phyloP scores from a whole-genome alignment of 2,797 vertebrate genomes.

The Thalassophryne amazonica region DNA sequence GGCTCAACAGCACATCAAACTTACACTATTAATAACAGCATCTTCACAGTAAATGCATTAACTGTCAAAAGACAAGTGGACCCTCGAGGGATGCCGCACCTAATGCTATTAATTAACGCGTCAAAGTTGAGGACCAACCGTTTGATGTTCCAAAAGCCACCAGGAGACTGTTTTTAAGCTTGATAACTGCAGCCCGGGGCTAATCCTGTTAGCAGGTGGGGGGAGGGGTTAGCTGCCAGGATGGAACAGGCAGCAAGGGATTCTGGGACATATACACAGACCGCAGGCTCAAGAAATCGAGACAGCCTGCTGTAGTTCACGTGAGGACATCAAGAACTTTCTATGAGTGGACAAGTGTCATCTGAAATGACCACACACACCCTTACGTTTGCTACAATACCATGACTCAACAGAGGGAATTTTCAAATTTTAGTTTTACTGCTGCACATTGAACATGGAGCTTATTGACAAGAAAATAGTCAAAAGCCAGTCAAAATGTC shows the following conservation, averaged over 20 bases:
- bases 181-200: conserved; percentile 51
- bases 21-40: conserved; percentile 14
- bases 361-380: conserved; percentile 10
- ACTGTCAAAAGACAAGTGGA: not conserved
- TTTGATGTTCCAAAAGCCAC: conserved; percentile 43
- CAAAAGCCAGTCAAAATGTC: too few relatives aligned
- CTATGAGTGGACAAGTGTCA: conserved; percentile 9
- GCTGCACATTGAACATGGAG: too few relatives aligned
- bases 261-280: conserved; percentile 47
- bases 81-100: not conserved
- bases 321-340: too few relatives aligned
- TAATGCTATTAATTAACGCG: conserved; percentile 52
- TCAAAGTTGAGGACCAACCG: conserved; percentile 34
- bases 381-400: conserved; percentile 36
- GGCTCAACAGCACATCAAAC: conserved; percentile 5
- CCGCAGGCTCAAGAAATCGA: conserved; percentile 37
- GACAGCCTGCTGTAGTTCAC: conserved; percentile 25
- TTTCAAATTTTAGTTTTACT: conserved; percentile 35
- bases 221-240: conserved; percentile 41
- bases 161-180: conserved; percentile 42
- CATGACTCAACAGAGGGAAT: conserved; percentile 30
- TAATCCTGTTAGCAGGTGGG: conserved; percentile 57
- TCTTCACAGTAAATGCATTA: conserved; percentile 15
- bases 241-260: conserved; percentile 32
- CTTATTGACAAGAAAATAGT: too few relatives aligned